Evolutionary conservation across 1,140 invertebrate genomes (phyloP).

Genomic region (Holotrichia oblita): DNA sequence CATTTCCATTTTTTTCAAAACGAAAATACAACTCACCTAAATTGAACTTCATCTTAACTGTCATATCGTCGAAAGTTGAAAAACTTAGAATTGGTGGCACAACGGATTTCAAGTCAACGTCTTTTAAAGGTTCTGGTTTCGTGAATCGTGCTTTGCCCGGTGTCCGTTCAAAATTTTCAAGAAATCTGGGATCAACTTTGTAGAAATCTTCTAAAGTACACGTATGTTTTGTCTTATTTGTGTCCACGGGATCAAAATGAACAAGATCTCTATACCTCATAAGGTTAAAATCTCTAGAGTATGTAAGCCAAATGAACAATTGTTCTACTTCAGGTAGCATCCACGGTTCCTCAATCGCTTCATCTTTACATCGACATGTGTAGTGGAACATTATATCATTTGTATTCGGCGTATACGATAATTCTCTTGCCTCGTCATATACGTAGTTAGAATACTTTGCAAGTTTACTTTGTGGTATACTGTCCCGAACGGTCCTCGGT

Average conservation of each 20-base stretch:
- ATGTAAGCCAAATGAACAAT: constrained; percentile 51
- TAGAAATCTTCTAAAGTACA: constrained; percentile 40
- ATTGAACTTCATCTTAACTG: constrained; percentile 41
- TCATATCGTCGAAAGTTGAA: constrained; percentile 43
- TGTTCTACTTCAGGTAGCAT: constrained; percentile 57
- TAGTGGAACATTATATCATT: constrained; percentile 40
- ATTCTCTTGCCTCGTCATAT: constrained; percentile 56
- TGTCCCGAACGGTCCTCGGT: constrained; percentile 53
- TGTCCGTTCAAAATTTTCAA: constrained; percentile 42
- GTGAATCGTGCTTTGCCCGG: constrained; percentile 42
- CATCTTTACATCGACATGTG: constrained; percentile 42
- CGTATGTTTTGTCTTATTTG: constrained; percentile 38
- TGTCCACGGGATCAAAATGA: constrained; percentile 27
- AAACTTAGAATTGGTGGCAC: constrained; percentile 33
- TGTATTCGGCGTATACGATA: constrained; percentile 51
- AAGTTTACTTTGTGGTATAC: constrained; percentile 56
- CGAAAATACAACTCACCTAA: constrained; percentile 28
- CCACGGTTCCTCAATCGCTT: constrained; percentile 54
- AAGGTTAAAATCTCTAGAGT: constrained; percentile 39
- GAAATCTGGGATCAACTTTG: constrained; percentile 37
- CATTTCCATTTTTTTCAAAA: no score
- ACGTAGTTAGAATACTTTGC: constrained; percentile 55
- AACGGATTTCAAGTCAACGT: constrained; percentile 19
- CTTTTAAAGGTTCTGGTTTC: neutral
- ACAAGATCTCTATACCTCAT: constrained; percentile 36